phyloP scores from a whole-genome alignment of 2,113 vertebrate genomes.

The Zosterops lateralis region DNA sequence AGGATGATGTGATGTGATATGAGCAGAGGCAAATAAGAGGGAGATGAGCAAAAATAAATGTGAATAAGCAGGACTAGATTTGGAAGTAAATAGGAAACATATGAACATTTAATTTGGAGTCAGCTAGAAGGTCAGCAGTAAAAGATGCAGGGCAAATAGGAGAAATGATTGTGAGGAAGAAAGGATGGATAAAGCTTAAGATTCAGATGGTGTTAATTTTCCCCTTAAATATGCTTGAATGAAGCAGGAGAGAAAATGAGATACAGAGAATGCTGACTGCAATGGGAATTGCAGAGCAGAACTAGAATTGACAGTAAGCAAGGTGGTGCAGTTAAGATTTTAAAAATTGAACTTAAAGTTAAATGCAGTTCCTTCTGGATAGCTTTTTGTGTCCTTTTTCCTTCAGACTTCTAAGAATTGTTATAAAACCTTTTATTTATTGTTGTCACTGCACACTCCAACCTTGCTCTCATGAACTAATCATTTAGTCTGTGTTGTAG shows the following conservation, averaged over 20 bases:
- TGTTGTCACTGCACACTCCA: not conserved
- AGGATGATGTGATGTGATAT: conserved; percentile 15
- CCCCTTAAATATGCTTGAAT: conserved; percentile 39
- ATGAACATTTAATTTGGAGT: conserved; percentile 29
- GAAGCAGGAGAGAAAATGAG: conserved; percentile 24
- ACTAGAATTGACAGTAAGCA: conserved; percentile 13
- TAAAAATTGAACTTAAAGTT: not conserved
- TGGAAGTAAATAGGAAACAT: conserved; percentile 23
- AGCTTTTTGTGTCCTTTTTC: not conserved
- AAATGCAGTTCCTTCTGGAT: not conserved
- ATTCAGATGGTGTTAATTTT: conserved; percentile 29
- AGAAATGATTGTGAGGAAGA: not conserved
- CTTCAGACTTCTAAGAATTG: not conserved
- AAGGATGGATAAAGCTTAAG: not conserved
- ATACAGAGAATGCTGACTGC: conserved; percentile 17
- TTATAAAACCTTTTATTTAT: conserved; percentile 3
- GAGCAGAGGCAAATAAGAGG: not conserved
- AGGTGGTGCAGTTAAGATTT: not conserved
- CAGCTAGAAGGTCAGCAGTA: conserved; percentile 9
- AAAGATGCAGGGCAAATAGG: conserved; percentile 16
- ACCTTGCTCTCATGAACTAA: conserved; percentile 16
- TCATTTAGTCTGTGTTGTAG: not conserved
- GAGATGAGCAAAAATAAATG: conserved; percentile 28
- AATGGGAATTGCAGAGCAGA: conserved; percentile 5
- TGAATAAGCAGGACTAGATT: conserved; percentile 1